These are phyloP conservation scores for Cacoxenus indagator DNA, from an alignment of 2,888 invertebrate genomes.

Conservation along the genomic window DNA sequence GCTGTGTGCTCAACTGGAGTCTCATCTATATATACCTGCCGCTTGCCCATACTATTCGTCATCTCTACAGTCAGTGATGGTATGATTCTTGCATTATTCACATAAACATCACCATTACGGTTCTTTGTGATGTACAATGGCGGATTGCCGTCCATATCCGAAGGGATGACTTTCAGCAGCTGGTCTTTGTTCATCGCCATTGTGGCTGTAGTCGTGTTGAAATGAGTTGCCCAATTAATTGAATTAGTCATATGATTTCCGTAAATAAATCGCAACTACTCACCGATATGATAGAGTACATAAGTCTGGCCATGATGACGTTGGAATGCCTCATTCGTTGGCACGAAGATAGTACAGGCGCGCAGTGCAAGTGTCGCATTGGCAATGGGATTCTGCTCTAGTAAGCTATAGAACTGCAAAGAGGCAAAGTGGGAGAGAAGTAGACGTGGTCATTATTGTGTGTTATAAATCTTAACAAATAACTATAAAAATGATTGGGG, in stretches of 20 bases:
- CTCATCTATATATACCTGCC: conserved; percentile 73
- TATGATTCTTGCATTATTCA: conserved; percentile 88
- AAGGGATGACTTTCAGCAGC: conserved; percentile 74
- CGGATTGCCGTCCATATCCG: conserved; percentile 87
- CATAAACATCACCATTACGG: conserved; percentile 80
- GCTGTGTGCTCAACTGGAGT: not conserved
- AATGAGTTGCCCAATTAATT: conserved; percentile 14
- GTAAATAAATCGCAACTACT: conserved; percentile 70
- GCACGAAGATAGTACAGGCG: conserved; percentile 89
- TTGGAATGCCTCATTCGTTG: conserved; percentile 89
- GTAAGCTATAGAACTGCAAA: conserved; percentile 80
- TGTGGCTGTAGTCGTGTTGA: conserved; percentile 77
- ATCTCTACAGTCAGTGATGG: conserved; percentile 79
- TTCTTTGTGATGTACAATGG: conserved; percentile 86
- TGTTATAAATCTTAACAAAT: conserved; percentile 1
- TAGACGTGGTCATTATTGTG: not conserved
- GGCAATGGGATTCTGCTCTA: conserved; percentile 81
- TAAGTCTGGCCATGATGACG: conserved; percentile 75
- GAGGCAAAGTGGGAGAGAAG: not conserved
- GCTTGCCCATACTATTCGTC: conserved; percentile 74
- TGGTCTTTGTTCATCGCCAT: conserved; percentile 80
- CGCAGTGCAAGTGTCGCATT: conserved; percentile 81
- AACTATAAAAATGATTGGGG: not conserved
- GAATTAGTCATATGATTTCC: conserved; percentile 15
- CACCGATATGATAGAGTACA: conserved; percentile 87